A percentile compares a stretch with the other conserved stretches of the same genome.
phyloP scores from a whole-genome alignment of 2,888 invertebrate genomes.

The Pteria penguin region DNA sequence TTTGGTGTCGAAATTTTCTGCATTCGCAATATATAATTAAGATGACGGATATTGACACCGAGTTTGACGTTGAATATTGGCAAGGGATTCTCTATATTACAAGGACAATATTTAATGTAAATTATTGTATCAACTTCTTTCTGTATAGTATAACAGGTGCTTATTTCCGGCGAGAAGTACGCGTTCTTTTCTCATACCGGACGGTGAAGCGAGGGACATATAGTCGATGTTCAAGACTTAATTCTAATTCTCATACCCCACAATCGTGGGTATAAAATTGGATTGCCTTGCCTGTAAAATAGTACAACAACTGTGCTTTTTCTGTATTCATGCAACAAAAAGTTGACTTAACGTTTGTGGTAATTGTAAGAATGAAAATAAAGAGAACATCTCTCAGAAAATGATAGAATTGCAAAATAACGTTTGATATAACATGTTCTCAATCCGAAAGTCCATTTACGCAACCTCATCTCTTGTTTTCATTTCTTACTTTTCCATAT shows the following conservation, averaged over 20 bases:
- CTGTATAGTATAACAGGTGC: constrained; percentile 75
- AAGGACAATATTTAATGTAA: constrained; percentile 72
- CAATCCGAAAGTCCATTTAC: too few species aligned
- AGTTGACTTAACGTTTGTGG: too few species aligned
- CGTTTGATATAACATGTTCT: too few species aligned
- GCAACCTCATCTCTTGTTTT: too few species aligned
- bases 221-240: constrained; percentile 16
- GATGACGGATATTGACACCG: neutral
- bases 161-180: constrained; percentile 70
- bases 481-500: too few species aligned
- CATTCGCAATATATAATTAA: constrained; percentile 24
- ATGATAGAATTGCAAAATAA: too few species aligned
- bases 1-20: constrained; percentile 65
- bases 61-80: constrained; percentile 49
- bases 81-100: constrained; percentile 62
- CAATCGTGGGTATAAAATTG: constrained; percentile 27
- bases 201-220: neutral
- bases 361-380: too few species aligned
- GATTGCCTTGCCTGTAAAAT: too few species aligned
- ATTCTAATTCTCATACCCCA: constrained; percentile 25
- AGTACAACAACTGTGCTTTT: too few species aligned
- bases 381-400: too few species aligned
- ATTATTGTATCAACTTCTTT: constrained; percentile 77
- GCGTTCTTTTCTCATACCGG: constrained; percentile 47
- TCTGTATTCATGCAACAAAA: too few species aligned